Evolutionary conservation across 1,140 invertebrate genomes (phyloP), one percentile per base, ranked within the genome.

Genomic region (Pseudomyrmex cubaensis): DNA sequence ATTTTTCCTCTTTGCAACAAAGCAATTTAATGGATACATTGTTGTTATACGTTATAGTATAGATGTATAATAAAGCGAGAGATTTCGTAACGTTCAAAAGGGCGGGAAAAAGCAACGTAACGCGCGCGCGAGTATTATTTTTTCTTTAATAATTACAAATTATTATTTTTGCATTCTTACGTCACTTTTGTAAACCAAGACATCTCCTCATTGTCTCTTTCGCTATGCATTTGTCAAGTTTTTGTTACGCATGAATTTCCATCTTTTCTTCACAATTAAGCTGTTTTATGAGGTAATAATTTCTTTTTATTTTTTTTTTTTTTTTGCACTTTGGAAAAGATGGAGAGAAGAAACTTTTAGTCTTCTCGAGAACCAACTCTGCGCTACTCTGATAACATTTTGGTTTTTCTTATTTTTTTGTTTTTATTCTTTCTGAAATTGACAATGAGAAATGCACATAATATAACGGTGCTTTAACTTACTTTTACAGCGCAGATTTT

Each of bases 381-480:
- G 63, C 50, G 48, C 75, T 67, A 61, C 17, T 63, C 75, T 35
- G 56, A 77, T 35, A 67, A 63, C 67, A 77, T 50, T 77, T 35
- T 67, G 50, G 62, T 46, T 63, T 17, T 9, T 13, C 50, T 67
- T 50, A 17, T 77, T 77, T 62, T 67, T 77, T 62, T 57, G 67
- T 77, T 77, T 77, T 69, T 15, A 2, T 13, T 75, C 44, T 54
- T 50, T 77, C 2, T 46, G 63, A 63, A 77, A 77, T 77, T 63
- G 75, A 77, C 75, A 77, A 77, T 77, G 75, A 77, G 63, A 77
- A 15, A 77, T 69, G 63, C 75, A 77, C 67, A 69, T 56, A 69
- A 77, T 63, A 77, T 77, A 56, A 77, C 75, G 10, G 63, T 46
- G 50, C 50, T 77, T 17, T 25, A 35, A 69, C 46, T 77, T 56